Evolutionary conservation across 2,888 invertebrate species (phyloP), one percentile per base, ranked within the genome.

Genomic region (Brenthis ino): DNA sequence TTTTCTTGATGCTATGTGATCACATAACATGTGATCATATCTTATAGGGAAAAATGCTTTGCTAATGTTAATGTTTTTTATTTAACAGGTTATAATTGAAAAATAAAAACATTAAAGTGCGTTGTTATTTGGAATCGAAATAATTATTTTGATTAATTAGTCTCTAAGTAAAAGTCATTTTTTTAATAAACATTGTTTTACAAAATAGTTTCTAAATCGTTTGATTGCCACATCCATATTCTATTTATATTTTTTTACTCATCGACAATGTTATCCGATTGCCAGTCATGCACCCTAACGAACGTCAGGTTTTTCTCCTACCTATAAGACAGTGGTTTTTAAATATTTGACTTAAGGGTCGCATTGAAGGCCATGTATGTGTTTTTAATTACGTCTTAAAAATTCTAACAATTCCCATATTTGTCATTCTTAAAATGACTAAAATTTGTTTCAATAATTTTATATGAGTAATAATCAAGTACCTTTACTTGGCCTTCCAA

Each of bases 241-340:
- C 13, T 48, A 50, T 61, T 33, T 14, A 37, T 50, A 50, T 24
- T 60, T 61, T 55, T 53, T 37, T n/a, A 50, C 48, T 63, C 63
- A 51, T 71, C 74, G 77, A 51, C 76, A 77, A 82, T 81, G 81
- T 84, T 82, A 86, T 85, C 86, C 83, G 85, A 84, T 85, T 88
- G 89, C 90, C 87, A 91, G 91, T 92, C 91, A 92, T 90, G 88
- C 87, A 82, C 86, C 87, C 89, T 92, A 92, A 92, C 90, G 91
- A 91, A 91, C 85, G 75, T 75, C 80, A 79, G 61, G 65, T 81
- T 84, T 80, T 82, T 81, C 77, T 82, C 79, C 78, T 80, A 79
- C 80, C 76, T 72, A 63, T 69, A 69, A 69, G 65, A 33, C 63
- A 63, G 63, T 53, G 63, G 37, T 50, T 33, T 13, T 53, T 14